Base-by-base conservation (phyloP, 2,113 vertebrate genomes). In the Phoxinus phoxinus region DNA sequence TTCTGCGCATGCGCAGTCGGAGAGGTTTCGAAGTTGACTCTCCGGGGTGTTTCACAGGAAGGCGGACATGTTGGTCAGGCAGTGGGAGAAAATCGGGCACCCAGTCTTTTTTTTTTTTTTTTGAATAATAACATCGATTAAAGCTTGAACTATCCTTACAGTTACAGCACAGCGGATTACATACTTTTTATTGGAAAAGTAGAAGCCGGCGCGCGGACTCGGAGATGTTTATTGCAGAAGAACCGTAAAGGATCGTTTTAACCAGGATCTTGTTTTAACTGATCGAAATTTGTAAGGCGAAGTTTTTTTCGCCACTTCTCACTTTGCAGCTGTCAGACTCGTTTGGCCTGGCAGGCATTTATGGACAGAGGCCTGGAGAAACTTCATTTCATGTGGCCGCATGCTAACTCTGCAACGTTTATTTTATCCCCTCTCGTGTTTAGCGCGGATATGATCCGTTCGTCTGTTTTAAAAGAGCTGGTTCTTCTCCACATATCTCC, bases 61-160 rank as follows among this genome's bases (percentile, higher is more conserved):
- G 96, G 96, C 96, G 96, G 97, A 97, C 97, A 97, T 97, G 94
- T 97, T 97, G 95, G 93, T 89, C 91, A 87, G 90, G 86, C 93
- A 90, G 93, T 89, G 91, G 91, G 91, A 93, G 93, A 93, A 92
- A 51, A 91, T 94, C 90, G 88, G 93, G 91, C 91, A 92, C 84
- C 90, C 92, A 92, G 89, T 90, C 86, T 89, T 91, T 89, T 88
- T 48, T 48, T 90, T 41, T 89, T 59, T 75, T 61, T 76, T 84
- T 87, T 87, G 79, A 87, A 87, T 90, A 91, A 82, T 83, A 92
- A 85, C 73, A 86, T 59, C 86, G 53, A 80, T 73, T 53, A 5
- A 71, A 87, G 88, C 83, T 51, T 21, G 75, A 77, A 79, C 80
- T 23, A 3, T 72, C 4, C 17, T 53, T 32, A 37, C 71, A 15